A percentile compares a stretch with the other conserved stretches of the same genome.
Conservation (phyloP, 2,888 invertebrate genomes). For the Allacma fusca region DNA sequence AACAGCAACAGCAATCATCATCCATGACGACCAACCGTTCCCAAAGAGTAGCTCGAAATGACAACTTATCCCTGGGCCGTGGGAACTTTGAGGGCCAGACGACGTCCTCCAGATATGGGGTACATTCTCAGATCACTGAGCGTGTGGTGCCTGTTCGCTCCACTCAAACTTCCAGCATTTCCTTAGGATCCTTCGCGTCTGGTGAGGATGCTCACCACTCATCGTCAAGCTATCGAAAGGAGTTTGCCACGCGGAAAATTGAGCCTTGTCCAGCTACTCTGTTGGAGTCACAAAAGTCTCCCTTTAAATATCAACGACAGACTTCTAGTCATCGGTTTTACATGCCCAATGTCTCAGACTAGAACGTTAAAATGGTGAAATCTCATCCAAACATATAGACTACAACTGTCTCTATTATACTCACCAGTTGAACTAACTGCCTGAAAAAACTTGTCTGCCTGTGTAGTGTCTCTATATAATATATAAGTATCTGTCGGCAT, state of each 20-base stretch:
- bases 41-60: constrained; percentile 71
- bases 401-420: neutral
- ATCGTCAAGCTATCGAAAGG: constrained; percentile 73
- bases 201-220: constrained; percentile 67
- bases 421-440: too few species aligned
- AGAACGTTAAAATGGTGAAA: constrained; percentile 26
- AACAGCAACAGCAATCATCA: constrained; percentile 51
- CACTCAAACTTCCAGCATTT: constrained; percentile 78
- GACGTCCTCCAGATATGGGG: constrained; percentile 66
- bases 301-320: constrained; percentile 84
- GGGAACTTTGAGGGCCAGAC: constrained; percentile 74
- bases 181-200: constrained; percentile 72
- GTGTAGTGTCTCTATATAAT: too few species aligned
- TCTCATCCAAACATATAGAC: neutral
- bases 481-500: too few species aligned
- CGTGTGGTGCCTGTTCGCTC: constrained; percentile 65
- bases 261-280: constrained; percentile 84
- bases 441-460: too few species aligned
- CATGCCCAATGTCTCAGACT: constrained; percentile 70
- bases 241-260: constrained; percentile 74
- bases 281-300: constrained; percentile 74
- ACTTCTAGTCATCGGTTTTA: constrained; percentile 87
- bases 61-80: constrained; percentile 75
- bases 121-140: constrained; percentile 53
- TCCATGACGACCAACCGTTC: constrained; percentile 66